Percentiles rank a stretch among this genome's conserved stretches.
Conservation (phyloP, 2,888 invertebrate species). For the Elgonia sp. region DNA sequence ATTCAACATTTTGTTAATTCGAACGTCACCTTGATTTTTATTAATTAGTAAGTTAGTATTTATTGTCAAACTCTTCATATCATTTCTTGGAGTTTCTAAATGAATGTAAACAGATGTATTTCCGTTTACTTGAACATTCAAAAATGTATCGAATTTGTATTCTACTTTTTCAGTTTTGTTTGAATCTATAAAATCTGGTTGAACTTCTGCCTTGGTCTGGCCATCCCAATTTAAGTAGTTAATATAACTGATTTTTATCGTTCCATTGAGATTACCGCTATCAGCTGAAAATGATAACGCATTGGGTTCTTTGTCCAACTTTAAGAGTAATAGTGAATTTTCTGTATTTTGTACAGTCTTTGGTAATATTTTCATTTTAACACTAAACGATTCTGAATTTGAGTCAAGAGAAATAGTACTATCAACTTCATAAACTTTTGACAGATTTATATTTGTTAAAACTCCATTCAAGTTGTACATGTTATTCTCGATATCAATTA, state of each 20-base stretch:
- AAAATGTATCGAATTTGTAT: slow-evolving; percentile 79
- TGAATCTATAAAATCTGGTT: slow-evolving; percentile 54
- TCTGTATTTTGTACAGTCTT: slow-evolving; percentile 8
- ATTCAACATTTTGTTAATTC: slow-evolving; percentile 84
- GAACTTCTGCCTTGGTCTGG: slow-evolving; percentile 58
- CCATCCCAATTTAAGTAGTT: slow-evolving; percentile 84
- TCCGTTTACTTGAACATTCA: slow-evolving; percentile 83
- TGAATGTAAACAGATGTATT: slow-evolving; percentile 84
- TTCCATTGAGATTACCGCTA: slow-evolving; percentile 75
- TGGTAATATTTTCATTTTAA: slow-evolving; percentile 75
- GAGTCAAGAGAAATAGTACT: slow-evolving; percentile 22
- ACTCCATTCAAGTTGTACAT: slow-evolving; percentile 80
- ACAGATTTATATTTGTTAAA: slow-evolving; percentile 76
- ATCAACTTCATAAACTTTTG: slow-evolving; percentile 47
- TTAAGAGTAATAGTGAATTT: slow-evolving; percentile 70
- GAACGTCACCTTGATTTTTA: slow-evolving; percentile 83
- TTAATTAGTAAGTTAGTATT: slow-evolving; percentile 85
- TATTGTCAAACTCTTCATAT: slow-evolving; percentile 85
- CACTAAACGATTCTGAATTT: slow-evolving; percentile 46
- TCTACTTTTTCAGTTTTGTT: slow-evolving; percentile 37
- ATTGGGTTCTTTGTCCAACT: slow-evolving; percentile 77
- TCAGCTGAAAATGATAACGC: slow-evolving; percentile 72
- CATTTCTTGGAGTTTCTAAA: slow-evolving; percentile 86
- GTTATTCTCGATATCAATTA: slow-evolving; percentile 69
- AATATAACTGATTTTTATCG: slow-evolving; percentile 76